These are phyloP conservation scores for Melanotaenia trifasciata DNA, from an alignment of 2,797 vertebrate genomes.

Conservation along the genomic window DNA sequence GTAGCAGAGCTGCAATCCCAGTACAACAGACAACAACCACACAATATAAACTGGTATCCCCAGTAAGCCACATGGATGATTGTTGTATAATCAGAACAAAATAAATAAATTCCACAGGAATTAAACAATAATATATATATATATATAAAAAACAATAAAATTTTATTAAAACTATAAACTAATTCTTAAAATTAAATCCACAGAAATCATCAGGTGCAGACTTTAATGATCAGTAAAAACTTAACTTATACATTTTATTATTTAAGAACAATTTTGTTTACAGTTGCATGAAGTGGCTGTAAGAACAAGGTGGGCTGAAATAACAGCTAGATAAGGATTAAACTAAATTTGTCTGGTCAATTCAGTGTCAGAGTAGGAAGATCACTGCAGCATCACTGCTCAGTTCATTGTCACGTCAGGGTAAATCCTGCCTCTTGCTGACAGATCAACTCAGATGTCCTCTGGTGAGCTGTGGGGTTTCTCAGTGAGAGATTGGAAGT, in stretches of 20 bases:
- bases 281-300: constrained; percentile 12
- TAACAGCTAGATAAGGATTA: constrained; percentile 42
- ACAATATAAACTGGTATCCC: no score
- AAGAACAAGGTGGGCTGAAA: constrained; percentile 17
- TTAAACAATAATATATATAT: no score
- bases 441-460: constrained; percentile 53
- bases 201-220: no score
- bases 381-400: constrained; percentile 43
- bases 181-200: no score
- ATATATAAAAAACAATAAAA: no score
- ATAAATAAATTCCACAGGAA: no score
- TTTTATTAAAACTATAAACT: no score
- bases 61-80: no score
- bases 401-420: constrained; percentile 53
- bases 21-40: no score
- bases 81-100: no score
- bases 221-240: no score
- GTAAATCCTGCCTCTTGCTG: constrained; percentile 49
- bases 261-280: constrained; percentile 34
- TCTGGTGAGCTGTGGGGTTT: constrained; percentile 16
- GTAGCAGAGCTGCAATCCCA: no score
- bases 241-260: not conserved
- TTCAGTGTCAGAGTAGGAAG: constrained; percentile 39
- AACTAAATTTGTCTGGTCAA: constrained; percentile 57
- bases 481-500: constrained; percentile 33